Conservation (phyloP, 2,888 invertebrate genomes). For the Lasioglossum marginatum region DNA sequence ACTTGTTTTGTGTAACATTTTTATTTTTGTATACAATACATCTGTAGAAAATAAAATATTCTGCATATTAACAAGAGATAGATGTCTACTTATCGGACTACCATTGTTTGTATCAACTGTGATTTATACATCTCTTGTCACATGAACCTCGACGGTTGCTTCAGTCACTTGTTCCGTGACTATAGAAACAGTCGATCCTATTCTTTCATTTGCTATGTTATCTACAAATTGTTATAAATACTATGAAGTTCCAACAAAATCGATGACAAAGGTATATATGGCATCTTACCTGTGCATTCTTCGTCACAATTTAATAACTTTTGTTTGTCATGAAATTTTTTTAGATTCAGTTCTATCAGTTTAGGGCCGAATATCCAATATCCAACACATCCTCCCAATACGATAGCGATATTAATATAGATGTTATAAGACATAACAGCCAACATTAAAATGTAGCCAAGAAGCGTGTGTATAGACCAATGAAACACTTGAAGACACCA, state of each 20-base stretch:
- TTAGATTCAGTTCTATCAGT: constrained; percentile 85
- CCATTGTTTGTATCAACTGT: constrained; percentile 10
- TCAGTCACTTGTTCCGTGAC: constrained; percentile 76
- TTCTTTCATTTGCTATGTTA: constrained; percentile 70
- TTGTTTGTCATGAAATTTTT: constrained; percentile 82
- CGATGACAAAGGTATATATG: background rate
- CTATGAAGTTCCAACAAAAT: background rate
- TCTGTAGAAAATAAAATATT: constrained; percentile 25
- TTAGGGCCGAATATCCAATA: constrained; percentile 86
- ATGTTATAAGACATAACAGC: constrained; percentile 91
- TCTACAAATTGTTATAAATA: constrained; percentile 66
- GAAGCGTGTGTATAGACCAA: constrained; percentile 86
- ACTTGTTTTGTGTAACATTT: background rate
- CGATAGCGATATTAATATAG: constrained; percentile 88
- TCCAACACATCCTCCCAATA: constrained; percentile 88
- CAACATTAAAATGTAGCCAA: constrained; percentile 90
- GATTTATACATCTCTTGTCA: constrained; percentile 41
- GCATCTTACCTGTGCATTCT: constrained; percentile 77
- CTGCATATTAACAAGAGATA: constrained; percentile 13
- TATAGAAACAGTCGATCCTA: constrained; percentile 73
- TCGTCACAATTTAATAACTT: constrained; percentile 74
- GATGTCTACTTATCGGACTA: constrained; percentile 21
- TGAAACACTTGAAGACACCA: constrained; percentile 85
- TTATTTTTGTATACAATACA: constrained; percentile 7
- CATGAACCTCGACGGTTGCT: constrained; percentile 76